Base-by-base conservation (phyloP, 2,888 invertebrate species). In the Eretmocerus hayati region DNA sequence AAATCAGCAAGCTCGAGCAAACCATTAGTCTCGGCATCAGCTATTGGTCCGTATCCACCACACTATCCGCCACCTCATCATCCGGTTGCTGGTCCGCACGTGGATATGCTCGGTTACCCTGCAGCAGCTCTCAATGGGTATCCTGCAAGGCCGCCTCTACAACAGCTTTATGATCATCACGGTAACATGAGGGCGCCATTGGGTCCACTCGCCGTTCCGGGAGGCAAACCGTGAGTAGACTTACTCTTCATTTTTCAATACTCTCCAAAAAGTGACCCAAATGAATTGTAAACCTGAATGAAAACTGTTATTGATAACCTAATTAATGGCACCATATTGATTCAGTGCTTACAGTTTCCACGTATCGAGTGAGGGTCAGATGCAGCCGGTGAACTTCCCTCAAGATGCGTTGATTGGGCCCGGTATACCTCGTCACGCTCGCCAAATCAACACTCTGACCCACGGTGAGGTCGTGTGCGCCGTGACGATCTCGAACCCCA, bases 381-480 rank as follows among this genome's bases (percentile, higher is more conserved):
- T 90, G 80, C 87, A 89, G 73, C 94, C 91, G 42, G 93, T 93
- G 60, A 91, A 90, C 51, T 95, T 95, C 76, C 94, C 94, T 22
- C 85, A 89, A 20, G 95, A 96, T 73, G 93, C 94, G 53, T 79
- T 93, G 54, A 86, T 90, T 67, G 92, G 90, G 19, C 89, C 91
- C 30, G 95, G 93, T 53, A 92, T 95, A 61, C 95, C 95, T 35
- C 78, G 91, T 50, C 91, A 92, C 73, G 92, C 93, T 48, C 81
- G 91, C 36, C 91, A 92, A 74, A 87, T 92, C 62, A 90, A 90
- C 73, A 93, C 92, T 13, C 78, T 96, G 54, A 87, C 85, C 56
- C 95, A 96, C 73, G 95, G 95, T 23, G 95, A 96, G 72, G 95
- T 95, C 48, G 95, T 95, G 21, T 95, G 95, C 74, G 95, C 95